phyloP scores from a whole-genome alignment of 2,888 invertebrate genomes.

The Noctua janthina region DNA sequence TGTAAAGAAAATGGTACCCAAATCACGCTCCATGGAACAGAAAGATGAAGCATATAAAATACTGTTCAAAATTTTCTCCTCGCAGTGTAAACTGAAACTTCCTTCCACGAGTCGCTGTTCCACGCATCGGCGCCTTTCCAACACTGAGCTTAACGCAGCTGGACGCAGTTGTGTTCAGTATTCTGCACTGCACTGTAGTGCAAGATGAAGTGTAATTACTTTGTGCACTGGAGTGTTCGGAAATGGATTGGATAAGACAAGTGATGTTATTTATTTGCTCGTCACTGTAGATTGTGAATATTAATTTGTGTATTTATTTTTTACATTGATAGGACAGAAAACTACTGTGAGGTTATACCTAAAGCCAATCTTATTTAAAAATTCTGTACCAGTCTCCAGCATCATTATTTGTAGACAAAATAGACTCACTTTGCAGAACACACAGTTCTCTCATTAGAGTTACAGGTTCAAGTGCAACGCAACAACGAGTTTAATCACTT shows the following conservation, averaged over 20 bases:
- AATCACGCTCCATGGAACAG: background rate
- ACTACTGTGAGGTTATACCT: background rate
- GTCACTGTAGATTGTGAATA: background rate
- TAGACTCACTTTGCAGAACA: too few species aligned
- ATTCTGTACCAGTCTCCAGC: background rate
- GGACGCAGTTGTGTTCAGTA: conserved; percentile 32
- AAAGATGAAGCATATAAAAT: conserved; percentile 16
- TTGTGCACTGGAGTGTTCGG: conserved; percentile 17
- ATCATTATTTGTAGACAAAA: background rate
- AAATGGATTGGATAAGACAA: conserved; percentile 4
- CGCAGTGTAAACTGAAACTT: conserved; percentile 35
- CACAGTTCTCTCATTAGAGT: too few species aligned
- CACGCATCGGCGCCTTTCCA: conserved; percentile 34
- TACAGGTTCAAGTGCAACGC: too few species aligned
- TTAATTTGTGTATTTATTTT: background rate
- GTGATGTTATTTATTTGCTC: conserved; percentile 26
- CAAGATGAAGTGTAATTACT: conserved; percentile 44
- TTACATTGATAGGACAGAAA: background rate
- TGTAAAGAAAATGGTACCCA: background rate
- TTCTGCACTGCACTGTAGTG: conserved; percentile 35
- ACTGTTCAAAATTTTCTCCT: conserved; percentile 6
- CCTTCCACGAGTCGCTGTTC: conserved; percentile 14
- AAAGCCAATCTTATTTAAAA: background rate
- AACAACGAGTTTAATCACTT: too few species aligned
- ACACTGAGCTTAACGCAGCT: conserved; percentile 12